phyloP scores from a whole-genome alignment of 2,888 invertebrate species.

The Hartigia nigra region DNA sequence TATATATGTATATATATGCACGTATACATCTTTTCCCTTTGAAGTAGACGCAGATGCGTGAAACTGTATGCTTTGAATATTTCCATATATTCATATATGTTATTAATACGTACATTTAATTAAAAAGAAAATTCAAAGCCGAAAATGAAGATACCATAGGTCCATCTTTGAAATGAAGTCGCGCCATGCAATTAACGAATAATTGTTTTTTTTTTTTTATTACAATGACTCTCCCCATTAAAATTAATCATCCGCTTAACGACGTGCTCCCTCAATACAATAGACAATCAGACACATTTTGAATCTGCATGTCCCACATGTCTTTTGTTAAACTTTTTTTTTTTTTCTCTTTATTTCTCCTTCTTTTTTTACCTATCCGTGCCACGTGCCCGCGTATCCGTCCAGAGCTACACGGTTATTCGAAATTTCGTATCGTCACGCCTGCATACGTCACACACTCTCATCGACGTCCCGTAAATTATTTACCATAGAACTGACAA shows the following conservation, averaged over 20 bases:
- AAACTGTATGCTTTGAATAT: not conserved
- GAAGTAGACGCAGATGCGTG: not conserved
- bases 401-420: not conserved
- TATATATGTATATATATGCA: not conserved
- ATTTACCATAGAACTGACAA: not conserved
- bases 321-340: too few relatives aligned
- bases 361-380: not conserved
- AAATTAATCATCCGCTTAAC: slow-evolving; percentile 23
- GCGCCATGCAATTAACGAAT: not conserved
- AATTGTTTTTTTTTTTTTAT: not conserved
- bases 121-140: not conserved
- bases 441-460: not conserved
- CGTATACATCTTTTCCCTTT: not conserved
- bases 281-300: slow-evolving; percentile 19
- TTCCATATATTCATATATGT: not conserved
- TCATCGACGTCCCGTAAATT: not conserved
- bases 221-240: slow-evolving; percentile 18
- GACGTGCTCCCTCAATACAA: slow-evolving; percentile 14
- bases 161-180: not conserved
- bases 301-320: not conserved
- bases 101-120: not conserved
- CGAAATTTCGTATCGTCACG: not conserved
- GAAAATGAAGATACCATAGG: too few relatives aligned
- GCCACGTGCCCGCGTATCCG: not conserved
- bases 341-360: not conserved